phyloP scores from a whole-genome alignment of 2,113 vertebrate genomes.

The Nematolebias whitei region DNA sequence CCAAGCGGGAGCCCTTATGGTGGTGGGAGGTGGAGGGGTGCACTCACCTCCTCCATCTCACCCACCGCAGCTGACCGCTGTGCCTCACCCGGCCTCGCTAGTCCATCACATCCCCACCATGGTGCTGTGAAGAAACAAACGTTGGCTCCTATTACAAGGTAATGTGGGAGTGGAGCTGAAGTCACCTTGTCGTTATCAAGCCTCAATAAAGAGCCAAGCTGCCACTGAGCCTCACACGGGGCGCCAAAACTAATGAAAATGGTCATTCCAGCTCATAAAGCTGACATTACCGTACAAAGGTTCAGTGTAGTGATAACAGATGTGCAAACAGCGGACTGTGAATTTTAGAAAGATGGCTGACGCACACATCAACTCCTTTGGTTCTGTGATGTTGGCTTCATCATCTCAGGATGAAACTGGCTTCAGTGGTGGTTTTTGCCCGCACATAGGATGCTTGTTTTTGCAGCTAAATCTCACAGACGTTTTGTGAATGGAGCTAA shows the following conservation, averaged over 20 bases:
- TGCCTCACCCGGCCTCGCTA: slow-evolving; percentile 86
- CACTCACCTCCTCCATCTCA: slow-evolving; percentile 80
- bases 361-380: too few species aligned
- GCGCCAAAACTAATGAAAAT: neutral
- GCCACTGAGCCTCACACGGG: neutral
- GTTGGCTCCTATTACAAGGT: neutral
- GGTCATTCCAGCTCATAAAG: neutral
- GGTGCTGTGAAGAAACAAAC: slow-evolving; percentile 84
- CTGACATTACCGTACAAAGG: neutral
- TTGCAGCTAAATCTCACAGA: too few species aligned
- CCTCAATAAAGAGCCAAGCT: neutral
- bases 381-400: too few species aligned
- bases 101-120: slow-evolving; percentile 91
- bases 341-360: too few species aligned
- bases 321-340: too few species aligned
- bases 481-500: too few species aligned
- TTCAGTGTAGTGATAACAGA: too few species aligned
- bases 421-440: too few species aligned
- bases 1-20: slow-evolving; percentile 46
- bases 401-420: too few species aligned
- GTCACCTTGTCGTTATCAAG: too few species aligned
- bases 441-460: too few species aligned
- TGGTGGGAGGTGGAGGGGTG: slow-evolving; percentile 36
- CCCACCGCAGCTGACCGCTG: slow-evolving; percentile 75
- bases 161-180: too few species aligned